Percentiles rank a stretch among this genome's conserved stretches.
Conservation (phyloP, 2,113 vertebrate genomes). For the Anarrhichthys ocellatus region DNA sequence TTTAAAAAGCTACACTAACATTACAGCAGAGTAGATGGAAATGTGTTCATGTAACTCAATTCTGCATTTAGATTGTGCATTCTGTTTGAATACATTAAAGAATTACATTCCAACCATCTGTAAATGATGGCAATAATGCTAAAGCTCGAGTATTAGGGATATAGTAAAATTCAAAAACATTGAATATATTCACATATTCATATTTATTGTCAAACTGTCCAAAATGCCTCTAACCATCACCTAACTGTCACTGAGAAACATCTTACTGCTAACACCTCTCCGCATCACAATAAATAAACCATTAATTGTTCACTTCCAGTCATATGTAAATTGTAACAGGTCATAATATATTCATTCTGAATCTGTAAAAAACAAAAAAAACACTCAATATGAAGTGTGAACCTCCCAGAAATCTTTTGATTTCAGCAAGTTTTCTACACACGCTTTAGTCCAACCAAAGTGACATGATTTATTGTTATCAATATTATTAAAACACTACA, state of each 20-base stretch:
- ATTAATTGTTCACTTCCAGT: slow-evolving; percentile 3
- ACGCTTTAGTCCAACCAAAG: not conserved
- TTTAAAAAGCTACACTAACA: too few species aligned
- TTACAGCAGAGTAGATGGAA: too few species aligned
- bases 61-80: too few species aligned
- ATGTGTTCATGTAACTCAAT: too few species aligned
- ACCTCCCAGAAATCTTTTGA: not conserved
- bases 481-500: not conserved
- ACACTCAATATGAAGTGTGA: not conserved
- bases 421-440: not conserved
- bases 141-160: not conserved
- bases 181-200: too few species aligned
- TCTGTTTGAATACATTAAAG: not conserved
- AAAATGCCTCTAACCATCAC: not conserved
- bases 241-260: not conserved
- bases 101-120: not conserved
- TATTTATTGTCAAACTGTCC: not conserved
- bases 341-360: slow-evolving; percentile 9
- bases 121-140: not conserved
- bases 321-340: slow-evolving; percentile 16
- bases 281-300: not conserved
- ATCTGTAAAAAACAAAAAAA: slow-evolving; percentile 1
- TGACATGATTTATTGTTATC: not conserved
- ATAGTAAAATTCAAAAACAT: not conserved
- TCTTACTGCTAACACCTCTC: not conserved